Evolutionary conservation across 1,140 invertebrate genomes (phyloP).

Genomic region (Zaprionus nigranus): DNA sequence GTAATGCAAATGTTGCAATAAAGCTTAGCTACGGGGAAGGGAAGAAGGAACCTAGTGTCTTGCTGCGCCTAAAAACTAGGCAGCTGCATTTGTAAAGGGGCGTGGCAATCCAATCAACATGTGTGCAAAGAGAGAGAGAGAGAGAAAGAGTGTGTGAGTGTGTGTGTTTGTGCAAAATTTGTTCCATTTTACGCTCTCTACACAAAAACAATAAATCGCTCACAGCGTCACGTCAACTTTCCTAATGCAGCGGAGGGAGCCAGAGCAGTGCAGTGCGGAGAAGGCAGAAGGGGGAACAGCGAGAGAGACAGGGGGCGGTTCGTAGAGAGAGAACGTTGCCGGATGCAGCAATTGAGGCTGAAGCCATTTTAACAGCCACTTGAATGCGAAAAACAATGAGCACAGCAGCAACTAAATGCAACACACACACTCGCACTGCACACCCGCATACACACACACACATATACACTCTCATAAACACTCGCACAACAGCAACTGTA

Average conservation of each 20-base stretch:
- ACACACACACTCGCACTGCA: conserved; percentile 5
- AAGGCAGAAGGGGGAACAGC: no score
- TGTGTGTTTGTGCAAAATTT: conserved; percentile 58
- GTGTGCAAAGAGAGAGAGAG: not conserved
- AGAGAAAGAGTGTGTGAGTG: conserved; percentile 5
- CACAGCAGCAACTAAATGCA: conserved; percentile 34
- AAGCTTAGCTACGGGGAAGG: not conserved
- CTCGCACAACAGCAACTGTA: conserved; percentile 51
- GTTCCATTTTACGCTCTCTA: conserved; percentile 80
- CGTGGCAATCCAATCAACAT: conserved; percentile 30
- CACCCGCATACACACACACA: conserved; percentile 4
- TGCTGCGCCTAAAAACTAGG: conserved; percentile 54
- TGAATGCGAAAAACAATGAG: conserved; percentile 67
- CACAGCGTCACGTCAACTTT: conserved; percentile 81
- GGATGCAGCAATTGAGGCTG: conserved; percentile 77
- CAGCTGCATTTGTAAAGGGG: conserved; percentile 31
- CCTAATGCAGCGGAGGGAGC: conserved; percentile 62
- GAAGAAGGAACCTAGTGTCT: conserved; percentile 5
- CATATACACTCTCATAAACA: conserved; percentile 2
- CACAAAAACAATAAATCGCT: conserved; percentile 82
- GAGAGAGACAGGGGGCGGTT: not conserved
- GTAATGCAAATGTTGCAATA: not conserved
- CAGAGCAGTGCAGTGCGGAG: not conserved
- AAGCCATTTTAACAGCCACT: conserved; percentile 80
- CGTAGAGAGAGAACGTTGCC: conserved; percentile 20